Evolutionary conservation across 2,113 vertebrate species (phyloP).

Genomic region (Eudyptes chrysolophus): DNA sequence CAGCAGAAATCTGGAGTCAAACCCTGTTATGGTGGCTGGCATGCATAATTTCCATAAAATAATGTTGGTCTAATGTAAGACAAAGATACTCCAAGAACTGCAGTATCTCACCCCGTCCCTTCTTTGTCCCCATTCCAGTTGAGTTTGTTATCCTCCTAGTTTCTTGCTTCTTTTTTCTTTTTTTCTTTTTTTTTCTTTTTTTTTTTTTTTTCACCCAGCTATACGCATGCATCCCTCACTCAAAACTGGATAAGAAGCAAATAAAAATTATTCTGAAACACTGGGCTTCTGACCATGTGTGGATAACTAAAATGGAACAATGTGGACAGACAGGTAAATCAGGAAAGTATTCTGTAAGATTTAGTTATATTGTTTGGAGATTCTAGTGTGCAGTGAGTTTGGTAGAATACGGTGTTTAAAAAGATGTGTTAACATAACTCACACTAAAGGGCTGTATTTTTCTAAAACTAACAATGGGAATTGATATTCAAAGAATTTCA

Average conservation of each 20-base stretch:
- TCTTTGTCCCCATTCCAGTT: not conserved
- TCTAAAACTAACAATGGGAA: not conserved
- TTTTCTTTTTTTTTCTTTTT: too few relatives aligned
- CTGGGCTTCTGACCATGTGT: not conserved
- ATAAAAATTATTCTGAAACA: not conserved
- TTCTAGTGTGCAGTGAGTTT: not conserved
- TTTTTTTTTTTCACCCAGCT: accelerated
- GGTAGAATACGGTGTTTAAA: not conserved
- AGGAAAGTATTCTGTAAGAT: not conserved
- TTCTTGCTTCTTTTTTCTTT: not conserved
- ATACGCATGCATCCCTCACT: accelerated
- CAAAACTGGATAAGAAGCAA: not conserved
- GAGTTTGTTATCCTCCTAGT: not conserved
- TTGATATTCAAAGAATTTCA: not conserved
- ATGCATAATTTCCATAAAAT: accelerated
- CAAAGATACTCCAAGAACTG: not conserved
- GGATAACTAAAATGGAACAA: not conserved
- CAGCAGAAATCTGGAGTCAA: not conserved
- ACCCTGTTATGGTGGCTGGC: not conserved
- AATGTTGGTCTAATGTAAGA: not conserved
- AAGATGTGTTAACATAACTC: not conserved
- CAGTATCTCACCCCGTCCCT: not conserved
- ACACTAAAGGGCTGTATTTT: not conserved
- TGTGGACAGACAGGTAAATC: not conserved
- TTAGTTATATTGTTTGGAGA: not conserved